Evolutionary conservation across 2,113 vertebrate species (phyloP).

Genomic region (Falco punctatus): DNA sequence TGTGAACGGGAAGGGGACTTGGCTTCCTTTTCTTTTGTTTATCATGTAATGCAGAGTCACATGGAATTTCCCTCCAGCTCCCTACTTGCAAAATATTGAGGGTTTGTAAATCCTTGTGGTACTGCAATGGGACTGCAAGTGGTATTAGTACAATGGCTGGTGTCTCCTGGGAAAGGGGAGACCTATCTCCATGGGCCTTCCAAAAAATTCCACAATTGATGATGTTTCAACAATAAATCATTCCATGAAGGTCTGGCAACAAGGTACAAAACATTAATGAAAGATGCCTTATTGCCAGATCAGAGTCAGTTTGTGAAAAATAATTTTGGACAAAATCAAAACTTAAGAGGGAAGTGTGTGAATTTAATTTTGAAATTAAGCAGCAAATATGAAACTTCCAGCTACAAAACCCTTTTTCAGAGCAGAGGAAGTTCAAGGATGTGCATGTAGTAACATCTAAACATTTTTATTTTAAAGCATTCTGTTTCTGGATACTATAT

Average conservation of each 20-base stretch:
- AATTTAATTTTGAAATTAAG: background rate
- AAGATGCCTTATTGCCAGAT: background rate
- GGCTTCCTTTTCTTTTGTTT: background rate
- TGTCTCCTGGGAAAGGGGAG: background rate
- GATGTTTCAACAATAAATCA: background rate
- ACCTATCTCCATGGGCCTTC: background rate
- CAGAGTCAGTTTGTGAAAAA: background rate
- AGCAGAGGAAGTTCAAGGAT: background rate
- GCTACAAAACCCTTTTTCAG: background rate
- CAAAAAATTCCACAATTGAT: background rate
- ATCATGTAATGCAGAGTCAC: background rate
- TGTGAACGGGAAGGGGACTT: background rate
- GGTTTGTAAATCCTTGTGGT: background rate
- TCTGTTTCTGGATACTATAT: fast-evolving
- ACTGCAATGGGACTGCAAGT: background rate
- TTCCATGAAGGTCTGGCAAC: background rate
- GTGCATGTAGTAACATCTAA: background rate
- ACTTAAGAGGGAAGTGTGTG: background rate
- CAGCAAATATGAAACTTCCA: background rate
- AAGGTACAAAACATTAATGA: background rate
- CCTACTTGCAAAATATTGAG: background rate
- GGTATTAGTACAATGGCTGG: background rate
- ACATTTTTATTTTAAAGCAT: background rate
- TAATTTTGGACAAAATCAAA: background rate
- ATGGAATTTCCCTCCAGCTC: background rate